phyloP scores from a whole-genome alignment of 2,888 invertebrate genomes.

The Petrophora chlorosata region DNA sequence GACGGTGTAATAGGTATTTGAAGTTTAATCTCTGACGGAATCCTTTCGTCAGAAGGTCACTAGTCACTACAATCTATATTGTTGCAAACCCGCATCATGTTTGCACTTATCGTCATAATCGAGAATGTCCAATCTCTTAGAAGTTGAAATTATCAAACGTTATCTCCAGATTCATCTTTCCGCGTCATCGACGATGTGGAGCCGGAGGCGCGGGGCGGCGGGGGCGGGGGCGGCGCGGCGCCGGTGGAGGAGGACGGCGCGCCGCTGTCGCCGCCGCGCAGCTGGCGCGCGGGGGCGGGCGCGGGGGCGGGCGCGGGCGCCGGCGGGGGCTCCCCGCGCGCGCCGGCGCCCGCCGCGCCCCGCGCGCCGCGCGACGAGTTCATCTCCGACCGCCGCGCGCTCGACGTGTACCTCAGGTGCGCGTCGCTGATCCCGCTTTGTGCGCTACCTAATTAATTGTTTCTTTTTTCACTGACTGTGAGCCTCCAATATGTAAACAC shows the following conservation, averaged over 20 bases:
- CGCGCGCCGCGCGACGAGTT: constrained; percentile 47
- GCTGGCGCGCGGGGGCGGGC: constrained; percentile 27
- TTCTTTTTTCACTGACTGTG: too few species aligned
- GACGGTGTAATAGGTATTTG: too few species aligned
- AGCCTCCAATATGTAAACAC: too few species aligned
- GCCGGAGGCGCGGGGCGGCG: constrained; percentile 2
- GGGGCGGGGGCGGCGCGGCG: constrained; percentile 9
- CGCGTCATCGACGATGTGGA: too few species aligned
- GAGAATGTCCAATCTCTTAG: too few species aligned
- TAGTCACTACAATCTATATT: too few species aligned
- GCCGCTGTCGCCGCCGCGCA: constrained; percentile 29
- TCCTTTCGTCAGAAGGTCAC: too few species aligned
- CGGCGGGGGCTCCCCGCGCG: constrained; percentile 30
- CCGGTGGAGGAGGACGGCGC: constrained; percentile 26
- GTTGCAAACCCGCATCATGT: too few species aligned
- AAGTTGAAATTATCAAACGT: too few species aligned
- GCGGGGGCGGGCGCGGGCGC: constrained; percentile 15
- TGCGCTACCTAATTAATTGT: too few species aligned
- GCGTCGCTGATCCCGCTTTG: background rate
- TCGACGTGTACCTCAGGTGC: constrained; percentile 35
- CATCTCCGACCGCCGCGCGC: constrained; percentile 49
- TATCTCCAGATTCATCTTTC: constrained; percentile 37
- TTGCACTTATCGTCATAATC: too few species aligned
- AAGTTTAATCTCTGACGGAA: too few species aligned
- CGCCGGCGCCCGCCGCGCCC: constrained; percentile 33